Evolutionary conservation across 2,888 invertebrate species (phyloP).

Genomic region (Proisotoma minuta): DNA sequence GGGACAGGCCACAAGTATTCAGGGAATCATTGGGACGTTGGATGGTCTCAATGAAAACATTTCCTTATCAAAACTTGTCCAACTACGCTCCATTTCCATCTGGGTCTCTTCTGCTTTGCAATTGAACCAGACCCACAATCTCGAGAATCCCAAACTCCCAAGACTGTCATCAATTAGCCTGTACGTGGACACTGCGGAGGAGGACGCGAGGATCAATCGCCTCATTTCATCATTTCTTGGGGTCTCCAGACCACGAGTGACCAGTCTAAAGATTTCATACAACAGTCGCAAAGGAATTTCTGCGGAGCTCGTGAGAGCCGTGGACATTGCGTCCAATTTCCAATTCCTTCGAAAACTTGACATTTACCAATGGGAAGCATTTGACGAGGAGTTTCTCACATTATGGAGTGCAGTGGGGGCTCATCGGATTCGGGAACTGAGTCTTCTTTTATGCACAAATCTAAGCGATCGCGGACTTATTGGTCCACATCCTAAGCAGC

Average conservation of each 20-base stretch:
- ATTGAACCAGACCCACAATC: slow-evolving; percentile 16
- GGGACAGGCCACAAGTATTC: not conserved
- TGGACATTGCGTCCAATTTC: slow-evolving; percentile 25
- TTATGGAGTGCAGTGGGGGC: slow-evolving; percentile 22
- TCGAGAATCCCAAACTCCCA: slow-evolving; percentile 17
- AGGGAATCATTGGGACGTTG: slow-evolving; percentile 25
- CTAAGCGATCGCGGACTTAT: slow-evolving; percentile 25
- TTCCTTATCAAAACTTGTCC: slow-evolving; percentile 16
- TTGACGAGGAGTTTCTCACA: slow-evolving; percentile 28
- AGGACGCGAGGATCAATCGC: not conserved
- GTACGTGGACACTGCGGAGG: slow-evolving; percentile 21
- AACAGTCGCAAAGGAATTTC: slow-evolving; percentile 22
- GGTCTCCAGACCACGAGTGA: slow-evolving; percentile 18
- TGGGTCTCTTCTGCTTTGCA: slow-evolving; percentile 22
- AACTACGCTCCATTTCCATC: slow-evolving; percentile 23
- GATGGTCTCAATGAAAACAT: slow-evolving; percentile 31
- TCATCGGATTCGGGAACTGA: slow-evolving; percentile 19
- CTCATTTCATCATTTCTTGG: slow-evolving; percentile 5
- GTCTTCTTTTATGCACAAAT: slow-evolving; percentile 25
- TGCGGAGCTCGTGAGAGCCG: slow-evolving; percentile 18
- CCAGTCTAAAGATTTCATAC: slow-evolving; percentile 30
- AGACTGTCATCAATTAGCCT: slow-evolving; percentile 18
- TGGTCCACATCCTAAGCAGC: slow-evolving; percentile 13
- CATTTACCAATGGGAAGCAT: slow-evolving; percentile 33
- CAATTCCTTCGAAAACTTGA: slow-evolving; percentile 26